Base-by-base conservation (phyloP, 2,888 invertebrate genomes). In the Metallyticus violacea region DNA sequence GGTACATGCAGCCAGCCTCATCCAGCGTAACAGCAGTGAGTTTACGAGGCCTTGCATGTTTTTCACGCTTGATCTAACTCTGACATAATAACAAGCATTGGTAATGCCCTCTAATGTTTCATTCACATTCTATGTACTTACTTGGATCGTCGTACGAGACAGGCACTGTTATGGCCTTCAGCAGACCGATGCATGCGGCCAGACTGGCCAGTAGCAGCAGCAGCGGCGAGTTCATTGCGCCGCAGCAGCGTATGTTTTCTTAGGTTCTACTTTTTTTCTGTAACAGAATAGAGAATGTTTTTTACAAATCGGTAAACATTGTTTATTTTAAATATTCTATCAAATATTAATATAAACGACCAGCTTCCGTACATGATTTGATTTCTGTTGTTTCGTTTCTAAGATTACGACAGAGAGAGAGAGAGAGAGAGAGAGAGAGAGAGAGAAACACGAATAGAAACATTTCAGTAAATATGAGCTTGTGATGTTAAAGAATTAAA, bases 121-220 rank as follows among this genome's bases (percentile, higher is more conserved):
- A 62, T 62, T 15, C 22, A 62, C 0, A 26, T 26, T 26, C 25
- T 28, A 2, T n/a, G n/a, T 77, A 83, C 83, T 83, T n/a, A 83
- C 83, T 76, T 28, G 83, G 1, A 29, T 83, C 83, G 77, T 83
- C 83, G 25, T 83, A 83, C n/a, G 83, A 83, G 26, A 83, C 83
- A 25, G 83, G 83, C 5, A 83, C 83, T n/a, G 77, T 77, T 25
- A 83, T 83, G 77, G 77, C 83, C 9, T 5, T n/a, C 4, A 29
- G 3, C 26, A 28, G 25, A 62, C 40, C 40, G 40, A 62, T 62
- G 40, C 40, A 62, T 62, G 22, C 1, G 40, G 40, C 40, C 40
- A 62, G 40, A 62, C 15, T 62, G 40, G 40, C 40, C 40, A 62
- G 40, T 62, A 62, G 40, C 40, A 62, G 40, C 40, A 62, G 40